Conservation (phyloP, 2,113 vertebrate species). For the rabbit (Oryctolagus cuniculus) region mOryCun1.1 NC_091444.1:56327501-56328000, state of each 20-base stretch:
- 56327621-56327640: background rate
- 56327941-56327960: background rate
- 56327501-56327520: background rate
- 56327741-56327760: background rate
- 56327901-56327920: background rate
- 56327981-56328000: background rate
- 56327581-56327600: background rate
- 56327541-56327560: background rate
- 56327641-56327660: background rate
- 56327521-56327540: background rate
- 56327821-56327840: background rate
- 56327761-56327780: background rate
- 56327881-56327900: background rate
- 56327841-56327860: background rate
- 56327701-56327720: background rate
- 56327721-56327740: background rate
- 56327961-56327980: background rate
- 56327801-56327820: background rate
- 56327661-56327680: background rate
- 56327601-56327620: background rate
- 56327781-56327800: background rate
- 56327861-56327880: background rate
- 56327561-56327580: background rate
- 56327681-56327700: background rate
- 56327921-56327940: background rate